Base-by-base conservation (phyloP, 2,113 vertebrate species). In the Festucalex cinctus region DNA sequence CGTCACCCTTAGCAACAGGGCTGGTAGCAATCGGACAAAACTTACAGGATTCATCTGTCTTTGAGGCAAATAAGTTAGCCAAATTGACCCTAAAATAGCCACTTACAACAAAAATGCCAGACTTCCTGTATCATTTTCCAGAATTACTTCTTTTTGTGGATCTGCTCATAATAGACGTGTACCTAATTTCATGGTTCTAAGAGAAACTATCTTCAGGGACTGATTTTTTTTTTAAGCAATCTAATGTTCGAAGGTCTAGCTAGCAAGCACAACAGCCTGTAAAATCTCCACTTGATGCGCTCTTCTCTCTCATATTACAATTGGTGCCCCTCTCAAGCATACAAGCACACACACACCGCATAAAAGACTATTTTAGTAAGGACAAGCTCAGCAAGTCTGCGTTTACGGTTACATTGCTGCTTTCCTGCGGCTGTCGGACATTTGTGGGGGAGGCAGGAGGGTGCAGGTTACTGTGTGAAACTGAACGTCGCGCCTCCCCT, bases 301-400 rank as follows among this genome's bases (percentile, higher is more conserved):
- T n/a, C 19, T 49, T 49, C 7, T 48, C 17, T 6, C 48, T 22
- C n/a, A 3, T 54, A 26, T 54, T 16, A 28, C 51, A 26, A 14
- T 14, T 12, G 24, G 22, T 10, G 51, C 56, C 28, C 35, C 24
- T 58, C 28, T 7, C 56, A 6, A 53, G 20, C 66, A 49, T 2
- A 61, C 53, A 48, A 37, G 53, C 35, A 60, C 46, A 58, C 63
- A 65, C 58, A 65, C 56, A 7, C 59, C 20, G 26, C 35, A 63
- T 65, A 64, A 61, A 6, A 60, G 66, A 49, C 75, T 85, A 85
- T 86, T 86, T 83, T 58, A 44, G 74, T 77, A 76, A 78, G 54
- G 80, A 73, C 76, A 9, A 80, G 63, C 80, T 87, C 86, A 88
- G 89, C 85, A 86, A 66, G 77, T 81, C 78, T 85, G n/a, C 81